Base-by-base conservation (phyloP, 2,888 invertebrate species). In the Bibio marci region DNA sequence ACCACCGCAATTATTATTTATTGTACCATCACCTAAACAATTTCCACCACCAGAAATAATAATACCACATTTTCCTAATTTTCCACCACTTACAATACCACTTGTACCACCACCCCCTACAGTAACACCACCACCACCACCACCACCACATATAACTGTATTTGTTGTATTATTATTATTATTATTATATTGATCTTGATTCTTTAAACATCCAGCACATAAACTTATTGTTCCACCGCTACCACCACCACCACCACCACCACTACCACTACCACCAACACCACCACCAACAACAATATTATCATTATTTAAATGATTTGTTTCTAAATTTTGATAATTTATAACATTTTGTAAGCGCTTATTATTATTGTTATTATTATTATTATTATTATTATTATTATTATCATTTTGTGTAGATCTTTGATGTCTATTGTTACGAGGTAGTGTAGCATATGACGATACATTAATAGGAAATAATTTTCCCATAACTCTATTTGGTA, bases 401-500 rank as follows among this genome's bases (percentile, higher is more conserved):
- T 22, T 22, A 22, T 22, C 22, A 22, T 22, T 22, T 22, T 22
- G 22, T 22, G 8, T 22, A 22, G 60, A 53, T 7, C 61, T 48
- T n/a, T 57, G 47, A 19, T 55, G 52, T 30, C 40, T 35, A 34
- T 44, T 44, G 39, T 61, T 58, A 11, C 68, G 57, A 3, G 69
- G 64, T 45, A 67, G 50, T 12, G 67, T 66, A 17, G 67, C 66
- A 43, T 65, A 66, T 11, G 62, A 58, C 14, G 56, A 56, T 38
- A 54, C 53, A 45, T 60, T 58, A 18, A 54, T 55, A 14, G 51
- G 56, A 38, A 51, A 49, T 32, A 47, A 39, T 55, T 62, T 49
- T 57, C 62, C 47, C 43, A 62, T 58, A 45, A 64, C 54, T 38
- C 71, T 62, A 50, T 71, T 67, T 38, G 78, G 74, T 47, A 79